Evolutionary conservation across 2,113 vertebrate species (phyloP).

Genomic region (Empidonax traillii): DNA sequence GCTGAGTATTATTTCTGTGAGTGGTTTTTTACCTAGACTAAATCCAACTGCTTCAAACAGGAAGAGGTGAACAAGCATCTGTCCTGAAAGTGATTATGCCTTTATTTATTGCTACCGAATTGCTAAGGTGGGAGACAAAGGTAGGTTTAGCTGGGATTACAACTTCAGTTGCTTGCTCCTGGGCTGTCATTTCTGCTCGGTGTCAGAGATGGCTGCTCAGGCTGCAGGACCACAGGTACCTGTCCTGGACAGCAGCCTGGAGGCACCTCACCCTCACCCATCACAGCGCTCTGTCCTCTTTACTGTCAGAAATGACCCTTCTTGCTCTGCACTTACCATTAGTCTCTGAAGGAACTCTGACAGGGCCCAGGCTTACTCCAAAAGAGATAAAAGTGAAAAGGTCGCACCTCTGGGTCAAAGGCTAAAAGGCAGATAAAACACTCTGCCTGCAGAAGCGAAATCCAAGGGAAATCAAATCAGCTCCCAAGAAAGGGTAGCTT

Average conservation of each 20-base stretch:
- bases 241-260: not conserved
- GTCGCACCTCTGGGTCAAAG: conserved; percentile 56
- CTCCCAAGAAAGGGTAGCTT: conserved; percentile 6
- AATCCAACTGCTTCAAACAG: not conserved
- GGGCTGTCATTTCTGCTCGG: rapidly evolving
- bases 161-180: not conserved
- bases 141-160: not conserved
- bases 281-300: not conserved
- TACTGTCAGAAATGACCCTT: not conserved
- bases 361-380: conserved; percentile 5
- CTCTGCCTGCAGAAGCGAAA: conserved; percentile 37
- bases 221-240: not conserved
- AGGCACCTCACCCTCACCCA: not conserved
- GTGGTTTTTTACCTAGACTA: not conserved
- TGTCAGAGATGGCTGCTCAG: not conserved
- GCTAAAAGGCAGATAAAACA: conserved; percentile 64
- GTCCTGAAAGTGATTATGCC: not conserved
- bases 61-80: not conserved
- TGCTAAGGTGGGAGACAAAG: not conserved
- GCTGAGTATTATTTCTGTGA: not conserved
- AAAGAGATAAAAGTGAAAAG: conserved; percentile 62
- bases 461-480: not conserved
- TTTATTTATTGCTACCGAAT: not conserved
- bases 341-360: not conserved
- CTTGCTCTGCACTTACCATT: not conserved